Conservation (phyloP, 2,113 vertebrate species). For the Strix aluco region DNA sequence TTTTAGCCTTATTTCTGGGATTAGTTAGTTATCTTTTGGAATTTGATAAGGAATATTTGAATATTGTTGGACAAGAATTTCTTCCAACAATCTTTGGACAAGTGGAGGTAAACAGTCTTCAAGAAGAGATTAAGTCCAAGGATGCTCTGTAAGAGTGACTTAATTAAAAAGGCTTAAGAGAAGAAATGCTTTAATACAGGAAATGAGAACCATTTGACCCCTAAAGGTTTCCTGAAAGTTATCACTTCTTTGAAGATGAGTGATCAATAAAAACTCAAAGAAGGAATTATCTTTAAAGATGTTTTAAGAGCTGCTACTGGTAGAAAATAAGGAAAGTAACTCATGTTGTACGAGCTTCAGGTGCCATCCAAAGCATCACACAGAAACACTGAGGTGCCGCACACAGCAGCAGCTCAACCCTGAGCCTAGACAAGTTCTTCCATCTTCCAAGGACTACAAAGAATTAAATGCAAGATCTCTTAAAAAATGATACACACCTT, state of each 20-base stretch:
- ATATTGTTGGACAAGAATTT: not conserved
- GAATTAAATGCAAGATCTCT: not conserved
- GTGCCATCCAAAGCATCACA: not conserved
- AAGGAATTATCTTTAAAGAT: not conserved
- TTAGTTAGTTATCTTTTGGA: conserved; percentile 3
- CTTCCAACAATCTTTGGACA: not conserved
- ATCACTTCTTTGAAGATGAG: conserved; percentile 15
- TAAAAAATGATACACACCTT: accelerated
- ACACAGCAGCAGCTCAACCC: not conserved
- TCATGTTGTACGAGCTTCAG: not conserved
- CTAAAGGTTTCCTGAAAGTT: conserved; percentile 32
- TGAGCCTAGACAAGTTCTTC: not conserved
- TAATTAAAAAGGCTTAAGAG: conserved; percentile 46
- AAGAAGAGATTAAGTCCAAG: not conserved
- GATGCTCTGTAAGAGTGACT: not conserved
- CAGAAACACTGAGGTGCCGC: accelerated
- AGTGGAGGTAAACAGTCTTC: not conserved
- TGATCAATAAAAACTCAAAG: conserved; percentile 30
- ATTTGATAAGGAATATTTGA: not conserved
- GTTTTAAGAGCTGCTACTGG: not conserved
- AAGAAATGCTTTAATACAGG: not conserved
- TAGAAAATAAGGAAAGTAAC: not conserved
- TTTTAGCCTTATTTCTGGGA: not conserved
- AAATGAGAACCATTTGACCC: not conserved
- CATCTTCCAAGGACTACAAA: not conserved